Evolutionary conservation across 2,113 vertebrate species (phyloP).

Genomic region (Haemorhous mexicanus): DNA sequence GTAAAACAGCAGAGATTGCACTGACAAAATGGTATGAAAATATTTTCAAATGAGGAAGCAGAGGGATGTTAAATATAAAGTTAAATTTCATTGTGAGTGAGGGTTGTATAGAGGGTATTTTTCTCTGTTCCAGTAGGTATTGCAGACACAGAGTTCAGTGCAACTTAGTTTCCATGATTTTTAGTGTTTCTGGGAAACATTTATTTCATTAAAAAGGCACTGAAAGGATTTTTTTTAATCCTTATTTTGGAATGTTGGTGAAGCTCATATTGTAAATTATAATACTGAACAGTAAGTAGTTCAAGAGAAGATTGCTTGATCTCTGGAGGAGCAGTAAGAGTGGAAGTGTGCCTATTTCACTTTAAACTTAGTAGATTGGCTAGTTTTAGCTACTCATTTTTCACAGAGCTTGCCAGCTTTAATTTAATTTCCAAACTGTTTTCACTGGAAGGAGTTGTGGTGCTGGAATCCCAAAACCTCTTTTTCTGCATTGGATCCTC

Average conservation of each 20-base stretch:
- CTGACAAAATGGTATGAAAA: background rate
- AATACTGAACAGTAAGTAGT: background rate
- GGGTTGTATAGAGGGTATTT: background rate
- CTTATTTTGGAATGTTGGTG: background rate
- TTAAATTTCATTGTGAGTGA: background rate
- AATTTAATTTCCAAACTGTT: constrained; percentile 13
- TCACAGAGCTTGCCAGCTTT: background rate
- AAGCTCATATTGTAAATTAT: background rate
- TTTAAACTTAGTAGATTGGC: background rate
- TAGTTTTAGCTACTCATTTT: background rate
- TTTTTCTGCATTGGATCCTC: background rate
- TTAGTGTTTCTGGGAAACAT: background rate
- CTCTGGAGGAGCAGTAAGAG: background rate
- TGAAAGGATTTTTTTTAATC: background rate
- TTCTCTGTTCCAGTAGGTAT: background rate
- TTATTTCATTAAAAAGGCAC: background rate
- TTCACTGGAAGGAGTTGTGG: background rate
- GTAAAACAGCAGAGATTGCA: background rate
- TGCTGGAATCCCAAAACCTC: background rate
- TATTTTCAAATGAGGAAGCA: background rate
- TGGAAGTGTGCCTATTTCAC: background rate
- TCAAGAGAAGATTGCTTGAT: background rate
- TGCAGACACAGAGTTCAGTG: background rate
- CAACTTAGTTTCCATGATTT: background rate
- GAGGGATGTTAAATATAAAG: background rate